Evolutionary conservation across 1,140 invertebrate genomes (phyloP), one percentile per base, ranked within the genome.

Genomic region (Leptopilina boulardi): DNA sequence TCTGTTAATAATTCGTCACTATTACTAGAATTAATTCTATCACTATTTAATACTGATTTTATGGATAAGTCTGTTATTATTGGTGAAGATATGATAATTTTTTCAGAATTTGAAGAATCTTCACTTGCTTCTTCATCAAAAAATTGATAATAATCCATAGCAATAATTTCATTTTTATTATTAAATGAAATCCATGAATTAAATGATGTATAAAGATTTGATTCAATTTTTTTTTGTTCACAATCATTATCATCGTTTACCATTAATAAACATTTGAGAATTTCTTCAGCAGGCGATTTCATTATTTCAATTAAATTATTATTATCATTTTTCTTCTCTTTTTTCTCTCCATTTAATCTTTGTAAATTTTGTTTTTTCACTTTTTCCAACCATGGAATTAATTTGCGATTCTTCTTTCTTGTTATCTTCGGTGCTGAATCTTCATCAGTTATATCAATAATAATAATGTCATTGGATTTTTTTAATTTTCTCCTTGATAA

Each of bases 381-480:
- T 47, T 88, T 83, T 72, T 87, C 80, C 0, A 89, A 74, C 88
- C 89, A 89, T 1, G 71, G 47, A 1, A 86, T 54, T 77, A 81
- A 83, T 51, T 80, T 87, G 2, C 70, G 78, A 10, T 76, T 82
- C 8, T 81, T 80, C 30, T 84, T 88, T 10, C 84, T 87, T 73
- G 85, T 82, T 47, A 84, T 75, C 71, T 80, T 82, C 47, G 84
- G 84, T 5, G 72, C 74, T 44, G 78, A 74, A 51, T 80, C 73
- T 18, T 89, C 88, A 26, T 75, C 83, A 23, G 89, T 90, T 71
- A 90, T 81, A 84, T 90, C 89, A 6, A 90, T 89, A 19, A 88
- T 73, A 59, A 89, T 70, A 80, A 88, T 84, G 19, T 89, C 79
- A 70, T 80, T 80, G 2, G 78, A 82, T 73, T 86, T 87, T 77